phyloP scores from a whole-genome alignment of 2,888 invertebrate genomes.

The Gerris lacustris region DNA sequence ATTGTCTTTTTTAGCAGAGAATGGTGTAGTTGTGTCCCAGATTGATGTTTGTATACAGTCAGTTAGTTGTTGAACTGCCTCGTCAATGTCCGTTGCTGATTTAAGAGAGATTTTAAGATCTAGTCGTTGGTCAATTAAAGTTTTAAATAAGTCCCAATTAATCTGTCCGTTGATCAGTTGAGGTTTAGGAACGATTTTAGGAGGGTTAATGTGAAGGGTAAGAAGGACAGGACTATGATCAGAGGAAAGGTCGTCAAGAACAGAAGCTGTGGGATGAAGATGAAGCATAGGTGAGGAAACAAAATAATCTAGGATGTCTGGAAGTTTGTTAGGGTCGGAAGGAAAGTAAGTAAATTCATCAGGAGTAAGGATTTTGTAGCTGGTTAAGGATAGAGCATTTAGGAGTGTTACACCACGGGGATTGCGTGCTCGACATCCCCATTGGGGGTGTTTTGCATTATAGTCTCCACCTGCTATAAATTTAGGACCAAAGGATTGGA shows the following conservation, averaged over 20 bases:
- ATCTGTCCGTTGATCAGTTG: too few species aligned
- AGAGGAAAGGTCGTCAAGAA: slow-evolving; percentile 25
- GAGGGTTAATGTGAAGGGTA: too few species aligned
- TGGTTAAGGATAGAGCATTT: background rate
- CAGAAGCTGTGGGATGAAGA: slow-evolving; percentile 15
- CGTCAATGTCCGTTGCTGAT: too few species aligned
- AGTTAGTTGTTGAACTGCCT: too few species aligned
- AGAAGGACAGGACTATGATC: slow-evolving; percentile 24
- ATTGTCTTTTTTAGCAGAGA: too few species aligned
- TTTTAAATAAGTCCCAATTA: too few species aligned
- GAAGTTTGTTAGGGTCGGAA: slow-evolving; percentile 25
- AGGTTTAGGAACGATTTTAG: too few species aligned
- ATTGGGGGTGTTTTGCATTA: slow-evolving; percentile 28
- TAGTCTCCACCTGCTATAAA: slow-evolving; percentile 29
- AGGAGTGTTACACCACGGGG: slow-evolving; percentile 16
- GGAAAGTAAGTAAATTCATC: slow-evolving; percentile 24
- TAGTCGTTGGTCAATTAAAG: too few species aligned
- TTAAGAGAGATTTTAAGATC: too few species aligned
- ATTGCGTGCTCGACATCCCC: slow-evolving; percentile 27
- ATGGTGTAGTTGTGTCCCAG: too few species aligned
- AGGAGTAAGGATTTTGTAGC: slow-evolving; percentile 16
- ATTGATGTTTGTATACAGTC: too few species aligned
- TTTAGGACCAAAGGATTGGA: slow-evolving; percentile 22
- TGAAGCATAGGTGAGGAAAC: slow-evolving; percentile 20
- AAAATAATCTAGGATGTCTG: slow-evolving; percentile 27